Evolutionary conservation across 1,140 invertebrate species (phyloP), one percentile per base, ranked within the genome.

Genomic region (Gerris buenoi): DNA sequence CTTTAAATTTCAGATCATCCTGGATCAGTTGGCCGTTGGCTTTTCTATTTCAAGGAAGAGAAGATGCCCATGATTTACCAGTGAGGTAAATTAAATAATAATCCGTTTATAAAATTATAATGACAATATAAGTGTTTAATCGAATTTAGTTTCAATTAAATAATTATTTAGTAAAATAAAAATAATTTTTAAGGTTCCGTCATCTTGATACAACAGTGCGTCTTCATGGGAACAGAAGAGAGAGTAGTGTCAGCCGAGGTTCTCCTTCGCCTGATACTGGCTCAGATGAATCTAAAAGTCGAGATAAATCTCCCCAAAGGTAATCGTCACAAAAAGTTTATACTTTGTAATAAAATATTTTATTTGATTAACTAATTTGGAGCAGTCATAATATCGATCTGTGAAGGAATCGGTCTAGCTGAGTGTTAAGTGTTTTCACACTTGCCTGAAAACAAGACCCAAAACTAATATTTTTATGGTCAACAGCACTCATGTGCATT

Each of bases 1-100:
- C n/a, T n/a, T n/a, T n/a, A n/a, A n/a, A n/a, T n/a, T 75, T 63
- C 71, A 84, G 83, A 18, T 80, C 79, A 25, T 90, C 90, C 0
- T 93, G 90, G 91, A 93, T 93, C 71, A 91, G 89, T 73, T 91
- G 90, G 89, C 91, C 91, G 26, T 77, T 93, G 26, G 89, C 89
- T 18, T 91, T 92, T 76, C 83, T 93, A 70, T 88, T 93, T 76
- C 85, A 91, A 77, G 86, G 86, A 70, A 84, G 83, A 70, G 77
- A 81, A 23, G 80, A 84, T 73, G 78, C 81, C 13, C 89, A 83
- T 74, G 87, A 91, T 75, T 80, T 91, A 60, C 87, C 89, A 1
- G 82, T 93, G 64, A 88, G 90, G 90, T 91, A 79, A 75, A 69
- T 69, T n/a, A n/a, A n/a, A n/a, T 14, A 33, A 14, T 10, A 14